Conservation (phyloP, 1,140 invertebrate genomes). For the Saccostrea cuccullata region DNA sequence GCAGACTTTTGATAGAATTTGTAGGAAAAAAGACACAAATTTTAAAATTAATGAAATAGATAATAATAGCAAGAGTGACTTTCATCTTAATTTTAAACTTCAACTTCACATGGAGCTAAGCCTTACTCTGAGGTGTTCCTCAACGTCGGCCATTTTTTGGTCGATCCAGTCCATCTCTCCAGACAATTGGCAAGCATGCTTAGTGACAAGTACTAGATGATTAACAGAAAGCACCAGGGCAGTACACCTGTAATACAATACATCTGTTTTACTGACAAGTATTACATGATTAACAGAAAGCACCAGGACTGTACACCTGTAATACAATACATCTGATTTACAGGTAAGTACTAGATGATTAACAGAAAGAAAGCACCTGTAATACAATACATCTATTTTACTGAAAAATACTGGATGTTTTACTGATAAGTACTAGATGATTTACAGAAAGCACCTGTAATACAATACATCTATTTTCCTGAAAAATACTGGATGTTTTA, state of each 20-base stretch:
- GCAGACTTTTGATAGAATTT: too few relatives aligned
- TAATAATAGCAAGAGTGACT: too few relatives aligned
- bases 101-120: background rate
- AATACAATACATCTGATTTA: background rate
- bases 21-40: too few relatives aligned
- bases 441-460: too few relatives aligned
- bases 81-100: background rate
- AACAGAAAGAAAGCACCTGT: too few relatives aligned
- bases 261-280: background rate
- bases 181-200: conserved; percentile 76
- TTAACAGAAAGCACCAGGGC: conserved; percentile 85
- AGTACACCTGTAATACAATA: conserved; percentile 79
- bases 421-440: too few relatives aligned
- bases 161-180: conserved; percentile 83
- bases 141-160: conserved; percentile 85
- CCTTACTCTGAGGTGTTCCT: conserved; percentile 83
- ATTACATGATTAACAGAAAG: conserved; percentile 80
- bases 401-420: too few relatives aligned
- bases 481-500: too few relatives aligned
- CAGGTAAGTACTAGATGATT: background rate
- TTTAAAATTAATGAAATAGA: too few relatives aligned
- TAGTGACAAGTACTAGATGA: conserved; percentile 82
- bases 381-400: too few relatives aligned
- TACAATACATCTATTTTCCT: too few relatives aligned
- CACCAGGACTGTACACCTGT: background rate